These are phyloP conservation scores for Fregata magnificens DNA, from an alignment of 2,113 vertebrate genomes.

Conservation along the genomic window DNA sequence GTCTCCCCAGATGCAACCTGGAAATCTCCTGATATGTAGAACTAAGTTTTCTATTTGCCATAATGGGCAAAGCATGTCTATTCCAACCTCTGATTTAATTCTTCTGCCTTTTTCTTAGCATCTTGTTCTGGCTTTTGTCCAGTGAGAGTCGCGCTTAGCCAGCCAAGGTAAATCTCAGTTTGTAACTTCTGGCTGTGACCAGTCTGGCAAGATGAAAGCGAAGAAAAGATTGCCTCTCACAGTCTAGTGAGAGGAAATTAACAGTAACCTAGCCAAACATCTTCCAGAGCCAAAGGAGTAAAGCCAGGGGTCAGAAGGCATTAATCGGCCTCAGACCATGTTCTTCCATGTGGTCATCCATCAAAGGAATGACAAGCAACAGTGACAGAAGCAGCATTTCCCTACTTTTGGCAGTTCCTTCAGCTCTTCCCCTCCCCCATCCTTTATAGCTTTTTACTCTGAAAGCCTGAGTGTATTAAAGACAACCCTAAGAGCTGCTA, in stretches of 20 bases:
- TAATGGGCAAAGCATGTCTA: background rate
- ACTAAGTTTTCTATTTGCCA: background rate
- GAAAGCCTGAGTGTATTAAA: background rate
- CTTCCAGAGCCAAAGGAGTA: background rate
- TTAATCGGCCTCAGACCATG: background rate
- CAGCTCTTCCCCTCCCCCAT: accelerated
- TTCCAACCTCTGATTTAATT: background rate
- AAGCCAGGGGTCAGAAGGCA: background rate
- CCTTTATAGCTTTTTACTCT: background rate
- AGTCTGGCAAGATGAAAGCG: background rate
- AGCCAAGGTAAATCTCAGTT: background rate
- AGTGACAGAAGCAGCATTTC: background rate
- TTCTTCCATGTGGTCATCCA: background rate
- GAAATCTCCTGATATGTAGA: background rate
- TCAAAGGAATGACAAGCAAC: background rate
- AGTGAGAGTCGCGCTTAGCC: background rate
- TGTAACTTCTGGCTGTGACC: background rate
- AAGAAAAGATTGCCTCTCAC: background rate
- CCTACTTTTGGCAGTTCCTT: background rate
- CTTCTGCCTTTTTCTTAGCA: background rate
- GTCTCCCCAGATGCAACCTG: background rate
- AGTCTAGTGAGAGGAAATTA: background rate
- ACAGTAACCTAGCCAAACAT: background rate
- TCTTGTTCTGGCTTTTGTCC: background rate
- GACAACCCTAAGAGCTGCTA: background rate